Conservation (phyloP, 1,140 invertebrate genomes). For the Drosophila tsacasi region DNA sequence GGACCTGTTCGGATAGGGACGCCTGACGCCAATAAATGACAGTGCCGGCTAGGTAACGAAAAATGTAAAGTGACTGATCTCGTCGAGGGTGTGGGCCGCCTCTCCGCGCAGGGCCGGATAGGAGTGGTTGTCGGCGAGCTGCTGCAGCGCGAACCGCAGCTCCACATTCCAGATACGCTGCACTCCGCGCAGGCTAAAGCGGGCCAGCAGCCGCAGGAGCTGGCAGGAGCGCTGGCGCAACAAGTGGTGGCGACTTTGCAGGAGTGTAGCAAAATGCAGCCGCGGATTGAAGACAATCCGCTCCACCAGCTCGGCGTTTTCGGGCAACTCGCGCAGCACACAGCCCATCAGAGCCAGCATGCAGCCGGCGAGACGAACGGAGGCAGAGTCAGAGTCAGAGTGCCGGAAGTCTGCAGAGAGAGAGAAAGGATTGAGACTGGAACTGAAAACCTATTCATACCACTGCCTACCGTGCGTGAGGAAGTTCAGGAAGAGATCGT, state of each 20-base stretch:
- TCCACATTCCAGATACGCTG: slow-evolving; percentile 88
- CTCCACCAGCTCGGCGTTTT: slow-evolving; percentile 91
- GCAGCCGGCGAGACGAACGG: slow-evolving; percentile 89
- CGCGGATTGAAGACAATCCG: slow-evolving; percentile 88
- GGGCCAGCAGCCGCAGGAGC: slow-evolving; percentile 88
- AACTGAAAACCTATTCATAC: too few relatives aligned
- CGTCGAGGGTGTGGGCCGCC: slow-evolving; percentile 86
- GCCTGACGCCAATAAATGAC: slow-evolving; percentile 33
- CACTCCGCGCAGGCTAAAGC: slow-evolving; percentile 88
- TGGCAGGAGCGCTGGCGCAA: slow-evolving; percentile 89
- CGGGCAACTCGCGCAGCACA: slow-evolving; percentile 90
- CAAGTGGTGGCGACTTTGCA: slow-evolving; percentile 88
- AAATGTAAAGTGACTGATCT: slow-evolving; percentile 87
- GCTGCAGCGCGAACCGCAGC: slow-evolving; percentile 86
- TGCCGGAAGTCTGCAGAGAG: slow-evolving; percentile 87
- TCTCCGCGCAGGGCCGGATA: slow-evolving; percentile 71
- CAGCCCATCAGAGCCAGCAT: slow-evolving; percentile 89
- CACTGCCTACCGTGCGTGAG: slow-evolving; percentile 86
- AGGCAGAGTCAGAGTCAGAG: slow-evolving; percentile 86
- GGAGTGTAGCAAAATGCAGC: slow-evolving; percentile 87
- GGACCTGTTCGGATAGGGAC: slow-evolving; percentile 59
- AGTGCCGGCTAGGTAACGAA: slow-evolving; percentile 74
- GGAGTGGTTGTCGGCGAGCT: slow-evolving; percentile 80
- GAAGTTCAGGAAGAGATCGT: slow-evolving; percentile 86
- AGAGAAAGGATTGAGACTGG: neutral